These are phyloP conservation scores for Cotesia vestalis DNA, from an alignment of 1,140 invertebrate genomes.

Conservation along the genomic window DNA sequence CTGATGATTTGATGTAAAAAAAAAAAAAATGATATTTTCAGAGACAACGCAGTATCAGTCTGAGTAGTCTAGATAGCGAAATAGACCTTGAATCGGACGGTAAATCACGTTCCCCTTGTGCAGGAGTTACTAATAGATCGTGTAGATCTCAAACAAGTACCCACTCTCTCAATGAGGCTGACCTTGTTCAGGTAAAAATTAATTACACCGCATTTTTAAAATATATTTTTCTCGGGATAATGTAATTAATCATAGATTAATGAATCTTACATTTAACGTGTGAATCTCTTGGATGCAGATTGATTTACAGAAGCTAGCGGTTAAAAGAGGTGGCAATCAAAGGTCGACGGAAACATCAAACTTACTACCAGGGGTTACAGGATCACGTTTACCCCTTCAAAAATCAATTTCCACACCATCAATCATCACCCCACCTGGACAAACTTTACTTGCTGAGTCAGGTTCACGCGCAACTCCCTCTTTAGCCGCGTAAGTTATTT, in stretches of 20 bases:
- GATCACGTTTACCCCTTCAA: conserved; percentile 79
- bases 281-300: conserved; percentile 55
- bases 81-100: conserved; percentile 65
- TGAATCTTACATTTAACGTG: neutral
- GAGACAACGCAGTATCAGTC: conserved; percentile 65
- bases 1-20: neutral
- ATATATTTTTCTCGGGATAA: neutral
- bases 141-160: conserved; percentile 77
- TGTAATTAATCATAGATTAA: conserved; percentile 6
- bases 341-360: conserved; percentile 71
- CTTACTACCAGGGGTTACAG: conserved; percentile 69
- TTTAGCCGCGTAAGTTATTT: conserved; percentile 55
- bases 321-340: conserved; percentile 68
- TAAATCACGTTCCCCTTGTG: conserved; percentile 52
- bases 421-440: conserved; percentile 76
- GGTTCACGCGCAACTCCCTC: conserved; percentile 53
- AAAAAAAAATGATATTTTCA: conserved; percentile 44
- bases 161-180: conserved; percentile 85
- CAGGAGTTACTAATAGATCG: conserved; percentile 56
- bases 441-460: conserved; percentile 56
- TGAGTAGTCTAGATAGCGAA: conserved; percentile 69
- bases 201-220: neutral
- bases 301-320: conserved; percentile 71
- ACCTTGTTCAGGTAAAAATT: conserved; percentile 75
- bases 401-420: conserved; percentile 92